Base-by-base conservation (phyloP, 1,140 invertebrate species). In the Brachionus rubens region DNA sequence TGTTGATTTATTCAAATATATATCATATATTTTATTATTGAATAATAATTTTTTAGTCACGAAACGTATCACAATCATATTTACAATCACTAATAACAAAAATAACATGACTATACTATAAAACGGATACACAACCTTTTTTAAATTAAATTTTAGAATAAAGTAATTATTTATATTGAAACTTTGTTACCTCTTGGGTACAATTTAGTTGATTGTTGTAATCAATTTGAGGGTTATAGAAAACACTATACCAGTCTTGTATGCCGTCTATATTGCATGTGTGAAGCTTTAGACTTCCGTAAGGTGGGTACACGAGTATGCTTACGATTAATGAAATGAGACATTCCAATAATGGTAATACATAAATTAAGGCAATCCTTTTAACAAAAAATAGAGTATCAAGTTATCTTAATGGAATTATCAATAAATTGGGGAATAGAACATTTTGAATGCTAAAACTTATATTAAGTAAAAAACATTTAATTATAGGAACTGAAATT, bases 91-190 rank as follows among this genome's bases (percentile, higher is more conserved):
- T 48, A 50, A 21, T 0, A 72, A 28, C 6, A 50, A 50, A 52
- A 30, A 72, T 2, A 72, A 43, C 68, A 72, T 72, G 3, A 72
- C 68, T n/a, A 72, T 30, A 16, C 46, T 72, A 46, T 72, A 72
- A n/a, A 72, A 54, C 2, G 68, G 68, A 54, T 50, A 72, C 12
- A 48, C 68, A 21, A 72, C 40, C 68, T 72, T 36, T 28, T 9
- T 6, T 28, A 72, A 48, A 14, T 14, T 9, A 0, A 48, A 33
- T 7, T 19, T 52, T 24, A 30, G n/a, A 24, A 3, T 47, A 19
- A 48, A 41, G 6, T 10, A 4, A 12, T 1, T 47, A 16, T n/a
- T 16, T n/a, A 24, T 4, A 19, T 6, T 28, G 14, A 4, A 5
- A 33, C 1, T 40, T 21, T 41, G 36, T 50, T 54, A 72, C 68